Conservation (phyloP, 2,113 vertebrate genomes). For the Craseonycteris thonglongyai region DNA sequence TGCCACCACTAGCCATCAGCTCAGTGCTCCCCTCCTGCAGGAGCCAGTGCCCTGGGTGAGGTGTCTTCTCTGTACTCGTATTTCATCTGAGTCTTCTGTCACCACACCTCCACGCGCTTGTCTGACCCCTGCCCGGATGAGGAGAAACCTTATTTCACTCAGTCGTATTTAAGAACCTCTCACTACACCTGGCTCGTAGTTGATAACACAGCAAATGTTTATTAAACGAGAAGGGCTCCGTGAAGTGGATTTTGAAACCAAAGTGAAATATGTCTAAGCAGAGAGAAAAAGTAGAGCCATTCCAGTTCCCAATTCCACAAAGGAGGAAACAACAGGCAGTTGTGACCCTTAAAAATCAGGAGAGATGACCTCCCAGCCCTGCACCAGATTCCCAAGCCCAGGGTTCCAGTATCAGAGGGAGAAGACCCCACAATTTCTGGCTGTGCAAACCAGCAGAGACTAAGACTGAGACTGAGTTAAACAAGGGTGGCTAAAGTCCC, state of each 20-base stretch:
- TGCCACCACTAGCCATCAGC: not conserved
- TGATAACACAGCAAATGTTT: not conserved
- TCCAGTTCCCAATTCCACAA: not conserved
- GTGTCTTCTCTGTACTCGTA: not conserved
- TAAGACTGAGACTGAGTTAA: too few relatives aligned
- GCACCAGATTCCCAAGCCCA: too few relatives aligned
- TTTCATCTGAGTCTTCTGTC: not conserved
- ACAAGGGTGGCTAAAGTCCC: too few relatives aligned
- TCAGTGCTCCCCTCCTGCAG: too few relatives aligned
- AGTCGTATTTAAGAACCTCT: not conserved
- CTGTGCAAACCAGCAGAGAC: too few relatives aligned
- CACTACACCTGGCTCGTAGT: too few relatives aligned
- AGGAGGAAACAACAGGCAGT: not conserved
- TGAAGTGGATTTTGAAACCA: not conserved
- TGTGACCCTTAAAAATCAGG: too few relatives aligned
- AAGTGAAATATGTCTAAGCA: not conserved
- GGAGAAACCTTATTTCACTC: not conserved
- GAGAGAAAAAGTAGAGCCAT: not conserved
- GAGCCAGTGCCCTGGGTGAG: not conserved
- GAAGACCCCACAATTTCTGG: too few relatives aligned
- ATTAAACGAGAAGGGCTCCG: not conserved
- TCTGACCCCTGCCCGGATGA: not conserved
- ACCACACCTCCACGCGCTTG: not conserved
- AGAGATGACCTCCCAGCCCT: too few relatives aligned
- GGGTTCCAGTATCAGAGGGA: too few relatives aligned